A percentile compares a stretch with the other conserved stretches of the same genome.
Conservation (phyloP, 2,797 vertebrate genomes). For the Toxotes lorentzi region DNA sequence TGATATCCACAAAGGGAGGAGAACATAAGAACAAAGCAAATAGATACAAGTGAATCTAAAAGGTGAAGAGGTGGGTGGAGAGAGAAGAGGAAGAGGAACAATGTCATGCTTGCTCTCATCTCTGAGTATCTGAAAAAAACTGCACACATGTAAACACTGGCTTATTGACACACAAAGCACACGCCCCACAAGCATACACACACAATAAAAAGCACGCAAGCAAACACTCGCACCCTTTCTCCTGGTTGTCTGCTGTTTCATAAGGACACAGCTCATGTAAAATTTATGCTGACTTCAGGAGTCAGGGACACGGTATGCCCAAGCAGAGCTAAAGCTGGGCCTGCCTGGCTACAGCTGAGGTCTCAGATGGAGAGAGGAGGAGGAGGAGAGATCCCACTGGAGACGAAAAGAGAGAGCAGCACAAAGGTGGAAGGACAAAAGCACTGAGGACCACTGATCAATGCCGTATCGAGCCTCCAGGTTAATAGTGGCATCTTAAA, state of each 20-base stretch:
- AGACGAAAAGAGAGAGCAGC: constrained; percentile 55
- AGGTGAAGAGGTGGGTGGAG: constrained; percentile 8
- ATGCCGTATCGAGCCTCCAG: constrained; percentile 56
- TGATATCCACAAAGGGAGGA: not conserved
- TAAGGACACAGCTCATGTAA: constrained; percentile 78
- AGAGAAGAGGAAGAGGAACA: not conserved
- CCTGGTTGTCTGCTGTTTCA: constrained; percentile 68
- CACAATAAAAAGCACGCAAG: constrained; percentile 18
- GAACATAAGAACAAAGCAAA: constrained; percentile 7
- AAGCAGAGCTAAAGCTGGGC: constrained; percentile 49
- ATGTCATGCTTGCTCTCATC: constrained; percentile 22
- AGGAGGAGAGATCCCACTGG: constrained; percentile 44
- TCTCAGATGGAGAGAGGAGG: constrained; percentile 41
- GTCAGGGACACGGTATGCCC: constrained; percentile 53
- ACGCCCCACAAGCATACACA: constrained; percentile 25
- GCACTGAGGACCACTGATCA: constrained; percentile 53
- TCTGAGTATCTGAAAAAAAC: not conserved
- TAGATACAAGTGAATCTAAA: not conserved
- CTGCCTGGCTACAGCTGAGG: constrained; percentile 32
- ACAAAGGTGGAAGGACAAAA: constrained; percentile 54
- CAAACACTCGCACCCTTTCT: constrained; percentile 52
- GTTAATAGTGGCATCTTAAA: constrained; percentile 49
- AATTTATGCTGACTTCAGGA: constrained; percentile 73
- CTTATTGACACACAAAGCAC: constrained; percentile 37
- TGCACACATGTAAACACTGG: constrained; percentile 45